phyloP scores from a whole-genome alignment of 2,113 vertebrate genomes.

The Zeus faber region DNA sequence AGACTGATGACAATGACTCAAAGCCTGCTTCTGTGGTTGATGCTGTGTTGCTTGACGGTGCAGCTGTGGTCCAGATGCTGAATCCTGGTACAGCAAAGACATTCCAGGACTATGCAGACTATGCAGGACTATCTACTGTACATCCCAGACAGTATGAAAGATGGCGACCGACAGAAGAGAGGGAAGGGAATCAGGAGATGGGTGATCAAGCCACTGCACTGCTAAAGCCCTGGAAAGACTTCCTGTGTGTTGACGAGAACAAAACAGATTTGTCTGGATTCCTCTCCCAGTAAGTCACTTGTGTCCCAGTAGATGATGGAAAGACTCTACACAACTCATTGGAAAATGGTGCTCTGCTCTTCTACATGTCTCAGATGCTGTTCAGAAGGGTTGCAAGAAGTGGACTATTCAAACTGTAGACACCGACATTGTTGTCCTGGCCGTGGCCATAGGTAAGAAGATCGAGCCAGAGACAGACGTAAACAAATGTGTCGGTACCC shows the following conservation, averaged over 20 bases:
- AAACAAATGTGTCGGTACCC: no score
- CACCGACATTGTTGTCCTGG: no score
- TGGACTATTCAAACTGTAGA: no score
- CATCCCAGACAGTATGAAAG: conserved; percentile 15
- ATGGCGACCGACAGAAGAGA: background rate
- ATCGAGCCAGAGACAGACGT: no score
- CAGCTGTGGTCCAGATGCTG: conserved; percentile 12
- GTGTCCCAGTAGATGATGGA: no score
- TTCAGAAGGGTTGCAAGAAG: no score
- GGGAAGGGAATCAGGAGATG: conserved; percentile 9
- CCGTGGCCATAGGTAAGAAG: no score
- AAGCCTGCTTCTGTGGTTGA: background rate
- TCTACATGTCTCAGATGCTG: no score
- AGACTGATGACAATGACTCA: background rate
- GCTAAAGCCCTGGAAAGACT: conserved; percentile 11
- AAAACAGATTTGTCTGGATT: background rate
- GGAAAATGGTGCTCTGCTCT: no score
- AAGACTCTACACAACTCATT: no score
- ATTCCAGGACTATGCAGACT: background rate
- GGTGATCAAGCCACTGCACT: conserved; percentile 5
- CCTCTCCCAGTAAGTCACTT: no score
- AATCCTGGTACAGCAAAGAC: conserved; percentile 11
- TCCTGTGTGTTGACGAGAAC: conserved; percentile 8
- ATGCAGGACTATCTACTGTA: background rate
- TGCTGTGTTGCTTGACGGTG: background rate